Evolutionary conservation across 2,797 vertebrate species (phyloP), one percentile per base, ranked within the genome.

Genomic region (Danio jaintianensis): DNA sequence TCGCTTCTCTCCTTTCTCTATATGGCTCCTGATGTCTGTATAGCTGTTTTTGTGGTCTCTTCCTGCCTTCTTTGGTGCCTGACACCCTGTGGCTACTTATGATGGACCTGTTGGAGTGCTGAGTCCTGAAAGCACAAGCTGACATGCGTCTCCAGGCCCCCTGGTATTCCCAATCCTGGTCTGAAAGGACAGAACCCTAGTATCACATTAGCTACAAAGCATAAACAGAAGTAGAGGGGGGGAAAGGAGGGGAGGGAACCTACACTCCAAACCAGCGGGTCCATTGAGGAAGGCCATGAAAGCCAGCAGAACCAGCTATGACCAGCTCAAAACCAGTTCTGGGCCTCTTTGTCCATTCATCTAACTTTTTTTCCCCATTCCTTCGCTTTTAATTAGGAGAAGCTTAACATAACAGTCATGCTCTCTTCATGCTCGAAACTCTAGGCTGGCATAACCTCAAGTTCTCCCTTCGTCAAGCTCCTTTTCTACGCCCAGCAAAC

Each of bases 261-360:
- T 84, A 85, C 77, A 81, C 86, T 84, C 89, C 85, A 89, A 89
- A 89, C 61, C 69, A 74, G 72, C 80, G 80, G 87, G 85, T 83
- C 84, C 75, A 87, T 84, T 87, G 67, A 83, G 64, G 72, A 79
- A 80, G 80, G 81, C 83, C 87, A 88, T 90, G 86, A 90, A 92
- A 90, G 89, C 89, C 70, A 58, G 80, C 83, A 85, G 90, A 94
- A 93, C 94, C 92, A 93, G 94, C 88, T 90, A 88, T 84, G 89
- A 94, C 93, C 92, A 94, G 94, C 89, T 90, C 86, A 81, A 47
- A 92, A 93, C 92, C 92, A 89, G 92, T 91, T 93, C 86, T 83
- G 83, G 84, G 75, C 50, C 78, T 89, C 90, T 91, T 92, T 92
- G 89, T 91, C 81, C 76, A 81, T 82, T 80, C 83, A 86, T 90